Evolutionary conservation across 1,140 invertebrate species (phyloP), one percentile per base, ranked within the genome.

Genomic region (Brachionus rubens): DNA sequence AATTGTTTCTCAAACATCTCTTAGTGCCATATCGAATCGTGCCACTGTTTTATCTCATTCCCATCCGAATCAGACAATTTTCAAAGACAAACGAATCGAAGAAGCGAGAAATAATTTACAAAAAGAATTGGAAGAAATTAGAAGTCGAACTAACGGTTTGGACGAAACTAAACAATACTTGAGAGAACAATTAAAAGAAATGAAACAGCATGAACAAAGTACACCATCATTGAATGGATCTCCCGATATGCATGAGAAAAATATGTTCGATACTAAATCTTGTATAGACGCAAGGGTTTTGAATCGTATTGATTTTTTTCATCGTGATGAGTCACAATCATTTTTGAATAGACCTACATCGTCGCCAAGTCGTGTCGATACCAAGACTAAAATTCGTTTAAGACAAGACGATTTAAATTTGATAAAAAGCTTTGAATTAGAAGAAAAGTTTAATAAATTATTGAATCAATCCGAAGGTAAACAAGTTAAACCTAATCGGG

Each of bases 341-440:
- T 40, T 59, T 14, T 76, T 68, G 24, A 79, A 80, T 41, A 78
- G 83, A 67, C 83, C 83, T 1, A 79, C 78, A 4, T 83, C 83
- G 21, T 83, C 83, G 24, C 83, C 83, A 16, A 79, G 81, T 62
- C 81, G 80, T 48, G 81, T 85, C 26, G 83, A 85, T 77, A 81
- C 82, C 0, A 78, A 81, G 24, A 81, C 81, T 7, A 82, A 81
- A 79, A 78, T 83, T 40, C 79, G 81, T 10, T 76, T 82, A 0
- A 80, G 80, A 48, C 77, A 82, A 59, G 59, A 82, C 5, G 78
- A 78, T 10, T 30, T 82, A 7, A 79, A 81, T 4, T 24, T 10
- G 12, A 65, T 65, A 0, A 65, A 43, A 43, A 65, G 30, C 12
- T 65, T 43, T 24, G 40, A 65, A 14, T 24, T 43, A 14, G 40